These are phyloP conservation scores for Cynoglossus semilaevis DNA, from an alignment of 2,113 vertebrate genomes.

Conservation along the genomic window DNA sequence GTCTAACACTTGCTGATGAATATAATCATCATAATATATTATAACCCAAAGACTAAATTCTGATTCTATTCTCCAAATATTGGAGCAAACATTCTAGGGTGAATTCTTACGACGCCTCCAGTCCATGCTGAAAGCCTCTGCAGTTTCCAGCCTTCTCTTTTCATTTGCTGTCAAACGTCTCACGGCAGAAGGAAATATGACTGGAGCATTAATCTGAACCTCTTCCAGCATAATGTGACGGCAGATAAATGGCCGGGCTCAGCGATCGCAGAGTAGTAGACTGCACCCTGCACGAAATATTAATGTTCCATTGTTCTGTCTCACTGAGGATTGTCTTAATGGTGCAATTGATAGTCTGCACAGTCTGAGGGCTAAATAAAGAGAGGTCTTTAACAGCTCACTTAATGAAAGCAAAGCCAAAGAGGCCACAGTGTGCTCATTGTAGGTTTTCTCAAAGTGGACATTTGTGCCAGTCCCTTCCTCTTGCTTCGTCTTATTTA, in stretches of 20 bases:
- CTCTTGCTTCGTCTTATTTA: conserved; percentile 62
- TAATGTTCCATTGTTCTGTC: conserved; percentile 57
- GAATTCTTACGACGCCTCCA: conserved; percentile 39
- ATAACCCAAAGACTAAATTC: too few species aligned
- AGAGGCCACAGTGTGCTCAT: conserved; percentile 70
- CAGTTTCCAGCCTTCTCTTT: conserved; percentile 51
- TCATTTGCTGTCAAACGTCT: conserved; percentile 55
- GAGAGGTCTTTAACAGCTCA: conserved; percentile 60
- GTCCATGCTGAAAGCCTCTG: conserved; percentile 33
- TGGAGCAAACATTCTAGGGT: conserved; percentile 12
- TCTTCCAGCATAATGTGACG: conserved; percentile 37
- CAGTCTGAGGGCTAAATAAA: conserved; percentile 66
- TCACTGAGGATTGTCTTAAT: conserved; percentile 67
- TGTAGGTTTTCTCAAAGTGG: conserved; percentile 70
- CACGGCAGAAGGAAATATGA: conserved; percentile 47
- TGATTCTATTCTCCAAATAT: too few species aligned
- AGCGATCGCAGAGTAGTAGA: conserved; percentile 42
- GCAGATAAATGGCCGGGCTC: conserved; percentile 43
- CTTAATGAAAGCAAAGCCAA: conserved; percentile 63
- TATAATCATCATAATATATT: too few species aligned
- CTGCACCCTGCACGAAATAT: conserved; percentile 44
- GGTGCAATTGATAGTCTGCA: conserved; percentile 65
- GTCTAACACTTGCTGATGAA: too few species aligned
- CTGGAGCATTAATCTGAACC: conserved; percentile 41
- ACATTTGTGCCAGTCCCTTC: conserved; percentile 67